Conservation (phyloP, 2,888 invertebrate species). For the Herminia tarsipennalis region DNA sequence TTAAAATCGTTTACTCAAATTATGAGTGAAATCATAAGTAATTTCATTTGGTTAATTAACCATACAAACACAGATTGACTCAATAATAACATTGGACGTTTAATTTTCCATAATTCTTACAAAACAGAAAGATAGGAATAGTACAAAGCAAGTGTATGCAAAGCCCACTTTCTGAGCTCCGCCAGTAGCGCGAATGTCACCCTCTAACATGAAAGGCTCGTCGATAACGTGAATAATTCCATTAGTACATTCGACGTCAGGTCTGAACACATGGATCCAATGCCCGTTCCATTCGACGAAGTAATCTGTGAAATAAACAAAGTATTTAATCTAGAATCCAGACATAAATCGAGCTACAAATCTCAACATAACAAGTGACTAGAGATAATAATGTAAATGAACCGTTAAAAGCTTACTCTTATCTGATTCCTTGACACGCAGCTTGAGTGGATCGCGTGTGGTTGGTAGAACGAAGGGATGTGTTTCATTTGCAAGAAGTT, state of each 20-base stretch:
- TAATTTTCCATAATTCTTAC: conserved; percentile 67
- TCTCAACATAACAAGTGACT: conserved; percentile 27
- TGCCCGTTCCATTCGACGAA: conserved; percentile 94
- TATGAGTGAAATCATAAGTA: conserved; percentile 2
- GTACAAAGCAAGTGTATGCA: conserved; percentile 51
- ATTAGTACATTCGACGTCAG: conserved; percentile 98
- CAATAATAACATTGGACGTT: conserved; percentile 40
- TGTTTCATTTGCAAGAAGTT: conserved; percentile 88
- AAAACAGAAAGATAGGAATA: conserved; percentile 61
- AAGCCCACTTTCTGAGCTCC: conserved; percentile 61
- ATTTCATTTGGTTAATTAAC: conserved; percentile 22
- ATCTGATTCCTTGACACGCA: conserved; percentile 91
- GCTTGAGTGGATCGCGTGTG: conserved; percentile 89
- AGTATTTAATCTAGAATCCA: conserved; percentile 9
- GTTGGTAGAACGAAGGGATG: conserved; percentile 88
- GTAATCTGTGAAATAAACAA: conserved; percentile 87
- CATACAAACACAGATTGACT: conserved; percentile 43
- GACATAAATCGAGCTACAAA: conserved; percentile 25
- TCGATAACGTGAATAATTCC: conserved; percentile 98
- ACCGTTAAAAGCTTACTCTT: conserved; percentile 82
- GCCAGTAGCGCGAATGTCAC: conserved; percentile 92
- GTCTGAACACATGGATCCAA: conserved; percentile 93
- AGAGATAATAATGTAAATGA: conserved; percentile 49
- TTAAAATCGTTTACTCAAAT: conserved; percentile 10
- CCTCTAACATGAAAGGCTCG: conserved; percentile 92